A percentile compares a stretch with the other conserved stretches of the same genome.
These are phyloP conservation scores for Zaprionus taronus DNA, from an alignment of 1,140 invertebrate species.

Conservation along the genomic window DNA sequence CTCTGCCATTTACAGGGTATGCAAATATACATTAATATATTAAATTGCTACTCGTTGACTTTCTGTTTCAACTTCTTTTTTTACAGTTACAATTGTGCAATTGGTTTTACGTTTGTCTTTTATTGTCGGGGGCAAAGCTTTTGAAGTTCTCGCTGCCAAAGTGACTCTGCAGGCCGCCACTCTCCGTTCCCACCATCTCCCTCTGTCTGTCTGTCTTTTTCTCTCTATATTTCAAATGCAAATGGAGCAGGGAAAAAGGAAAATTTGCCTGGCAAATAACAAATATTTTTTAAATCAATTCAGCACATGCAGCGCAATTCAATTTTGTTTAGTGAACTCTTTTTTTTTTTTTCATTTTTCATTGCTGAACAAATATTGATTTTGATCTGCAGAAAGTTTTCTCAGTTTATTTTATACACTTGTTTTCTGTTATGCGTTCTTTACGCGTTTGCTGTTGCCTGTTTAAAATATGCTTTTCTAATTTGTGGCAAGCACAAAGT, in stretches of 20 bases:
- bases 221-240: slow-evolving; percentile 48
- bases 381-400: slow-evolving; percentile 65
- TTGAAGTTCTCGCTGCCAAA: slow-evolving; percentile 68
- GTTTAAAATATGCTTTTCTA: slow-evolving; percentile 52
- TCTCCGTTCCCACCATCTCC: background rate
- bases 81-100: slow-evolving; percentile 28
- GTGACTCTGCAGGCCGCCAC: slow-evolving; percentile 22
- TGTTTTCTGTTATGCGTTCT: slow-evolving; percentile 21
- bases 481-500: slow-evolving; percentile 49
- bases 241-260: slow-evolving; percentile 47
- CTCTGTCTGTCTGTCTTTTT: too few relatives aligned
- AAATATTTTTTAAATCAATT: slow-evolving; percentile 74
- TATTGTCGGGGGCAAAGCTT: slow-evolving; percentile 53
- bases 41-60: slow-evolving; percentile 18
- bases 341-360: slow-evolving; percentile 17
- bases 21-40: background rate
- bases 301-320: slow-evolving; percentile 50
- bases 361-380: slow-evolving; percentile 72
- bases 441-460: background rate
- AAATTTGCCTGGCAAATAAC: slow-evolving; percentile 49
- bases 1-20: slow-evolving; percentile 10
- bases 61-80: slow-evolving; percentile 18
- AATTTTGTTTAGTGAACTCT: slow-evolving; percentile 39
- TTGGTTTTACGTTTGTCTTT: slow-evolving; percentile 56
- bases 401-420: slow-evolving; percentile 7